Percentiles rank a stretch among this genome's conserved stretches.
Evolutionary conservation across 2,113 vertebrate genomes (phyloP).

Genomic region (Rhinichthys klamathensis): DNA sequence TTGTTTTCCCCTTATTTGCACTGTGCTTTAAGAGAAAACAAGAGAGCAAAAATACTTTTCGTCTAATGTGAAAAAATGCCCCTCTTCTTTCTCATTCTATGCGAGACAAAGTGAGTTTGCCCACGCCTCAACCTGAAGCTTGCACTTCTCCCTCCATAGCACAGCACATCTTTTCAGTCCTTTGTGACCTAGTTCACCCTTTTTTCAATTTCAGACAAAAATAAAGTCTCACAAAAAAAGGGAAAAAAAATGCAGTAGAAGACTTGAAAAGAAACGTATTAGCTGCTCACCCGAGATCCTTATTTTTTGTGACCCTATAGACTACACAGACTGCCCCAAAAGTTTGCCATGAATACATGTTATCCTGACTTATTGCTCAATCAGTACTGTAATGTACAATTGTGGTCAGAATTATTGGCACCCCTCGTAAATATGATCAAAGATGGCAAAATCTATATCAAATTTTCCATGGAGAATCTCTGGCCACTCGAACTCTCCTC

Average conservation of each 20-base stretch:
- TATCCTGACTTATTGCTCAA: background rate
- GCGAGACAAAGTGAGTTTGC: background rate
- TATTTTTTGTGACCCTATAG: slow-evolving; percentile 27
- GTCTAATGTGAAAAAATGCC: background rate
- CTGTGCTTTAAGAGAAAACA: background rate
- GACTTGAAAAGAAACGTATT: background rate
- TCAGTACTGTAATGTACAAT: background rate
- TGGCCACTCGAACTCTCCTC: too few species aligned
- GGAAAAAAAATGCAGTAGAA: background rate
- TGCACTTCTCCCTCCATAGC: slow-evolving; percentile 35
- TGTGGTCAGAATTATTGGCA: too few species aligned
- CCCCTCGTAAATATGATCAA: too few species aligned
- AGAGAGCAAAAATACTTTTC: background rate
- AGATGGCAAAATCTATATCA: too few species aligned
- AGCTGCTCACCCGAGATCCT: background rate
- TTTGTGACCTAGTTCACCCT: slow-evolving; percentile 42
- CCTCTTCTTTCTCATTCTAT: background rate
- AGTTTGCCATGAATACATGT: background rate
- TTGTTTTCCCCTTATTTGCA: background rate
- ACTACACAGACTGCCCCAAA: background rate
- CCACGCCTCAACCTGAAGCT: slow-evolving; percentile 20
- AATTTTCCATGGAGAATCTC: too few species aligned
- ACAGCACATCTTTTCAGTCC: slow-evolving; percentile 27
- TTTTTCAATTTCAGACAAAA: slow-evolving; percentile 39
- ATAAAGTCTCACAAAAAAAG: background rate